Evolutionary conservation across 1,140 invertebrate species (phyloP).

Genomic region (Chironomus striatipennis): DNA sequence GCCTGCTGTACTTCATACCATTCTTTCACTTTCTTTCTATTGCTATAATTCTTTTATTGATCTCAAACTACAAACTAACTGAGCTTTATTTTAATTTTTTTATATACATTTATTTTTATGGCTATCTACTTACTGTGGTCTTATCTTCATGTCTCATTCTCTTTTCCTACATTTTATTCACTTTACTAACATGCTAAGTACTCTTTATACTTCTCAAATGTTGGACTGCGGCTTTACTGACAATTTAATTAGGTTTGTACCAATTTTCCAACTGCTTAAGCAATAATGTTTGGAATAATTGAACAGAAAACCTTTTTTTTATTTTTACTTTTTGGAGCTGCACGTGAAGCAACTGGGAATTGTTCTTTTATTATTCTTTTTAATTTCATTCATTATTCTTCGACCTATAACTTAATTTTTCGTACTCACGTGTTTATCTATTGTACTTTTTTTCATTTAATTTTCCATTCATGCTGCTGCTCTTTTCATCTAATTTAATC

Average conservation of each 20-base stretch:
- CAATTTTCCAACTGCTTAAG: too few relatives aligned
- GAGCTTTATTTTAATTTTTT: background rate
- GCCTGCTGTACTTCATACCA: constrained; percentile 25
- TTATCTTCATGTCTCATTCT: background rate
- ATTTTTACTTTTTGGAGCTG: background rate
- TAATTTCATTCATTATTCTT: background rate
- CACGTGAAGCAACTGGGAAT: background rate
- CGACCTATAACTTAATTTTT: background rate
- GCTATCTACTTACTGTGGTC: too few relatives aligned
- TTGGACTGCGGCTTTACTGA: too few relatives aligned
- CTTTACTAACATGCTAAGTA: too few relatives aligned
- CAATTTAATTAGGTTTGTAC: too few relatives aligned
- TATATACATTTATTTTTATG: too few relatives aligned
- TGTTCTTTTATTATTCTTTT: background rate
- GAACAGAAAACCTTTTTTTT: too few relatives aligned
- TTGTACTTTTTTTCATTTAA: background rate
- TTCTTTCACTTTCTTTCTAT: constrained; percentile 29
- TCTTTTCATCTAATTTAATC: too few relatives aligned
- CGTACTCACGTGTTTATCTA: background rate
- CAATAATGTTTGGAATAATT: too few relatives aligned
- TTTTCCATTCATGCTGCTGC: background rate
- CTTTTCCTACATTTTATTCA: background rate
- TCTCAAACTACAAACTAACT: constrained; percentile 8
- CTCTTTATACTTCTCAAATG: too few relatives aligned
- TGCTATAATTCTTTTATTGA: constrained; percentile 3